Evolutionary conservation across 2,888 invertebrate species (phyloP).

Genomic region (Rhopalosiphum nymphaeae): DNA sequence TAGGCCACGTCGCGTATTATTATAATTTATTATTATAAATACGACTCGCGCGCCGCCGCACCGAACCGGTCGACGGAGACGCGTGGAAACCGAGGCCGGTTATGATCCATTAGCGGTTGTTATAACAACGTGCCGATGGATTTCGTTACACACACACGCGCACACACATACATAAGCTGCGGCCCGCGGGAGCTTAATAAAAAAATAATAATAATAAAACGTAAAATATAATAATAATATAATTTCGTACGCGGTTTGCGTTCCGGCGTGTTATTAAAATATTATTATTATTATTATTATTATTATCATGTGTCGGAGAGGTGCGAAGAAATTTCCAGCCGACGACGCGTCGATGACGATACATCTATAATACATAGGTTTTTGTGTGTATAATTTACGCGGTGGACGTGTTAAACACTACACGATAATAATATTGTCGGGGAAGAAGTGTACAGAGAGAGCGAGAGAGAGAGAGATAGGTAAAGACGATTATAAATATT

Average conservation of each 20-base stretch:
- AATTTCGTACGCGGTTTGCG: neutral
- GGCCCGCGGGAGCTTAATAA: conserved; percentile 38
- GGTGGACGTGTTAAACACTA: conserved; percentile 54
- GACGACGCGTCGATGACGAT: conserved; percentile 14
- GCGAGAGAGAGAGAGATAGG: too few relatives aligned
- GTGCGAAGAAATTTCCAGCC: conserved; percentile 58
- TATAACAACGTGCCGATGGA: conserved; percentile 53
- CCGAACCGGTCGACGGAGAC: conserved; percentile 3
- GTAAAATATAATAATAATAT: conserved; percentile 16
- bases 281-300: conserved; percentile 7
- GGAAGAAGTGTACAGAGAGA: neutral
- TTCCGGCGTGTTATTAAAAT: conserved; percentile 12
- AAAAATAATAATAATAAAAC: conserved; percentile 9
- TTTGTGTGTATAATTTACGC: conserved; percentile 51
- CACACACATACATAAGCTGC: neutral
- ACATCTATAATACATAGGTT: neutral
- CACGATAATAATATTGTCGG: neutral
- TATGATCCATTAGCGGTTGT: conserved; percentile 50
- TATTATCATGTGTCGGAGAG: conserved; percentile 28
- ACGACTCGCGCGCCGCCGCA: neutral
- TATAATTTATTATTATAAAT: conserved; percentile 1
- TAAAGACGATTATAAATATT: neutral
- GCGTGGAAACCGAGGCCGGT: conserved; percentile 5
- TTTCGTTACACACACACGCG: conserved; percentile 13
- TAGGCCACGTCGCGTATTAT: conserved; percentile 11